Conservation (phyloP, 2,888 invertebrate genomes). For the Netelia melanura region DNA sequence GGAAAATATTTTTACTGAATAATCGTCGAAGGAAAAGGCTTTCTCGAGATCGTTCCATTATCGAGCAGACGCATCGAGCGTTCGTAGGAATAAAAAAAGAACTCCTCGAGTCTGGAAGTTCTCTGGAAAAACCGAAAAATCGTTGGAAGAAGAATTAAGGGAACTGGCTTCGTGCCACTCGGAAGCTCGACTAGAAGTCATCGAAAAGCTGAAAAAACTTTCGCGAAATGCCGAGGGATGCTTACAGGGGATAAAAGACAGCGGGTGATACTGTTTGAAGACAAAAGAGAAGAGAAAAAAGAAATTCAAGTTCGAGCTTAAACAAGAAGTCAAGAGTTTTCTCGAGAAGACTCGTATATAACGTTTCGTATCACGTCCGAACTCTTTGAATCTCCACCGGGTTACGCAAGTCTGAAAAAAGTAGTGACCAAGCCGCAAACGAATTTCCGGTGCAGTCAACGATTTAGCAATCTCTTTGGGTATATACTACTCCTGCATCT, state of each 20-base stretch:
- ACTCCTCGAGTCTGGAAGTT: constrained; percentile 19
- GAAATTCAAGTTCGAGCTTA: not conserved
- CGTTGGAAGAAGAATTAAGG: constrained; percentile 33
- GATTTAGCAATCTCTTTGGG: not conserved
- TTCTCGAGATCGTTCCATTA: constrained; percentile 1
- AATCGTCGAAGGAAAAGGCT: not conserved
- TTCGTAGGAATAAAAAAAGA: constrained; percentile 21
- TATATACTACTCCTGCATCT: no score
- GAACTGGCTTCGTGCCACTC: constrained; percentile 33
- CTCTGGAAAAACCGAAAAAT: constrained; percentile 34
- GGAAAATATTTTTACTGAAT: constrained; percentile 9
- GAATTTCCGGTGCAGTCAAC: not conserved
- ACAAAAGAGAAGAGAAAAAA: not conserved
- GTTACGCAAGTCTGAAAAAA: not conserved
- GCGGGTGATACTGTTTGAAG: not conserved
- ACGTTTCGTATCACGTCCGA: not conserved
- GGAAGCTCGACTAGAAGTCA: constrained; percentile 29
- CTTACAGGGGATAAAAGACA: constrained; percentile 9
- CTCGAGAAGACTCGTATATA: not conserved
- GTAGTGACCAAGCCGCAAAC: not conserved
- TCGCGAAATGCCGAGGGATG: constrained; percentile 11
- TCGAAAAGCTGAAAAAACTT: constrained; percentile 23
- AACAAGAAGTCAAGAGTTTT: constrained; percentile 2
- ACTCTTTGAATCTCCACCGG: not conserved
- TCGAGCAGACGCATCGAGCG: not conserved